Base-by-base conservation (phyloP, 2,113 vertebrate genomes). In the Tamias sibiricus region DNA sequence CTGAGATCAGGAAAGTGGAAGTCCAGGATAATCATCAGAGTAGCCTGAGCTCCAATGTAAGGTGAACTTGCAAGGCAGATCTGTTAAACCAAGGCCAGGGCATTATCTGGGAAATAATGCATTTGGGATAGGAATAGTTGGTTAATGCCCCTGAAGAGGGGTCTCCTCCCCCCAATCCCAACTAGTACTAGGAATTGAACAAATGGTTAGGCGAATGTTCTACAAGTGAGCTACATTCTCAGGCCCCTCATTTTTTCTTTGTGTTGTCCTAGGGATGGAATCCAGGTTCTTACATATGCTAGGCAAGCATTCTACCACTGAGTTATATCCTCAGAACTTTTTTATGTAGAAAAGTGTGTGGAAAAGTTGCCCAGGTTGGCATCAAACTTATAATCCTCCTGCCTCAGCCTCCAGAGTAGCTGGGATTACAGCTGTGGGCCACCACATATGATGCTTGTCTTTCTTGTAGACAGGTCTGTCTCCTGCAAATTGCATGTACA, bases 31-130 rank as follows among this genome's bases (percentile, higher is more conserved):
- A 90, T 77, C 19, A 91, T 47, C 59, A 91, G 9, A 80, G 13
- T 81, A 90, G 90, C n/a, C 59, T 49, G 32, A 85, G n/a, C 49
- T 86, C 59, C 30, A 81, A 9, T n/a, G n/a, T 81, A 90, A 93
- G 14, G 17, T 87, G 82, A 93, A 93, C 69, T 83, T 81, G n/a
- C 52, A 69, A 91, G 20, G 85, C 47, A 85, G 9, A n/a, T 40
- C 3, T 17, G 37, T 75, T 68, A 85, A 89, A 57, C 12, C 14
- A 62, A n/a, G 72, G 20, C 30, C 40, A 62, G 35, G 62, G 72
- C 8, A 37, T 42, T 74, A 57, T 35, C 19, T 88, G 19, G n/a
- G 72, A 95, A 93, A 93, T 77, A 85, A 57, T 68, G 20, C 44
- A 89, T 47, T 64, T 80, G 44, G 35, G 30, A 86, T 59, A 59